Percentiles rank a stretch among this genome's conserved stretches.
Evolutionary conservation across 1,140 invertebrate species (phyloP).

Genomic region (Drosophila jambulina): DNA sequence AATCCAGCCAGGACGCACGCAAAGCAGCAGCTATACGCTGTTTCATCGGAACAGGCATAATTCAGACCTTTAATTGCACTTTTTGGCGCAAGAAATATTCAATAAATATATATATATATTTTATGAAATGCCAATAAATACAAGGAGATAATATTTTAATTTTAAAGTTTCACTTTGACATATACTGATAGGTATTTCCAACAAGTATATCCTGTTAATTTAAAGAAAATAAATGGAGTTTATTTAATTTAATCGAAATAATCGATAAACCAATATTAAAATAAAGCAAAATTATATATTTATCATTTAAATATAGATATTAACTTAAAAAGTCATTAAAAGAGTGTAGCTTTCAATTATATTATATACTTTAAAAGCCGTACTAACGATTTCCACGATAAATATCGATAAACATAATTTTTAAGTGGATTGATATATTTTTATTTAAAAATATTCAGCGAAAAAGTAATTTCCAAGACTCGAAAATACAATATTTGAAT

Average conservation of each 20-base stretch:
- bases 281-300: background rate
- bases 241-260: background rate
- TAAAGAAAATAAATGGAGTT: no score
- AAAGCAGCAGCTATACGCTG: background rate
- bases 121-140: background rate
- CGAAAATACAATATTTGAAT: no score
- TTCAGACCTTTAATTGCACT: conserved; percentile 25
- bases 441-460: no score
- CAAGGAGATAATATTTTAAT: background rate
- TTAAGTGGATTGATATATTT: no score
- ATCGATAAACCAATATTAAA: background rate
- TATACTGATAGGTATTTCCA: background rate
- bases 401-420: no score
- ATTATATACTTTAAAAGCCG: no score
- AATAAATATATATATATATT: background rate
- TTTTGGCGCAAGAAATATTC: conserved; percentile 9
- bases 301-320: background rate
- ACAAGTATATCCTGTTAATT: background rate
- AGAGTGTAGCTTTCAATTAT: no score
- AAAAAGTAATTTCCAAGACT: no score
- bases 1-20: conserved; percentile 39
- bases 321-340: background rate
- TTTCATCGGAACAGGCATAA: conserved; percentile 6
- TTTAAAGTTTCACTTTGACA: background rate
- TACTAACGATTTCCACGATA: no score